Percentiles rank a stretch among this genome's conserved stretches.
Evolutionary conservation across 1,140 invertebrate species (phyloP).

Genomic region (Danaus melanippus): DNA sequence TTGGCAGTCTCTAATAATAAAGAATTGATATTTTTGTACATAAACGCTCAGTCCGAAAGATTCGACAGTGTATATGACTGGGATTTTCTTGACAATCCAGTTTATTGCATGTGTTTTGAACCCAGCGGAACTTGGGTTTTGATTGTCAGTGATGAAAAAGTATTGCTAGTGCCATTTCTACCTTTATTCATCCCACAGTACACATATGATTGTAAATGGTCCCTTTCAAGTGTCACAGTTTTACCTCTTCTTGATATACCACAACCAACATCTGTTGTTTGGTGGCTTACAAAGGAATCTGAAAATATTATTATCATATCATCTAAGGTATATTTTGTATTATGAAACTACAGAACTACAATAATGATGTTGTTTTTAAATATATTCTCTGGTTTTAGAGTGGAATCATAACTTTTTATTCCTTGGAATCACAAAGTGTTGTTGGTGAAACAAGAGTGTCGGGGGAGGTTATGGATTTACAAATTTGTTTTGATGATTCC

Average conservation of each 20-base stretch:
- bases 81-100: constrained; percentile 61
- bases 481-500: constrained; percentile 65
- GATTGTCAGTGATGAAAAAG: constrained; percentile 57
- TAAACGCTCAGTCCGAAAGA: constrained; percentile 46
- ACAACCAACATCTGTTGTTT: constrained; percentile 52
- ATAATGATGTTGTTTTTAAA: constrained; percentile 4
- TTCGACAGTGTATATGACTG: constrained; percentile 57
- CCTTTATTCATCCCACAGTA: constrained; percentile 54
- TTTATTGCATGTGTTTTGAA: constrained; percentile 64
- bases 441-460: constrained; percentile 51
- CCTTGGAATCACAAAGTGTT: constrained; percentile 50
- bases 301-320: constrained; percentile 61
- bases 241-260: constrained; percentile 42
- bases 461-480: constrained; percentile 53
- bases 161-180: constrained; percentile 55
- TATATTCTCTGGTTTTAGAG: constrained; percentile 30
- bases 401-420: constrained; percentile 53
- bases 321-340: constrained; percentile 41
- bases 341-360: background rate
- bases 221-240: constrained; percentile 56
- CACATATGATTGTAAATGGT: constrained; percentile 62
- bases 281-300: constrained; percentile 64
- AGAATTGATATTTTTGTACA: constrained; percentile 57
- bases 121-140: constrained; percentile 64
- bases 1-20: constrained; percentile 54